Evolutionary conservation across 2,797 vertebrate species (phyloP), one percentile per base, ranked within the genome.

Genomic region (Anisognathus igniventris): DNA sequence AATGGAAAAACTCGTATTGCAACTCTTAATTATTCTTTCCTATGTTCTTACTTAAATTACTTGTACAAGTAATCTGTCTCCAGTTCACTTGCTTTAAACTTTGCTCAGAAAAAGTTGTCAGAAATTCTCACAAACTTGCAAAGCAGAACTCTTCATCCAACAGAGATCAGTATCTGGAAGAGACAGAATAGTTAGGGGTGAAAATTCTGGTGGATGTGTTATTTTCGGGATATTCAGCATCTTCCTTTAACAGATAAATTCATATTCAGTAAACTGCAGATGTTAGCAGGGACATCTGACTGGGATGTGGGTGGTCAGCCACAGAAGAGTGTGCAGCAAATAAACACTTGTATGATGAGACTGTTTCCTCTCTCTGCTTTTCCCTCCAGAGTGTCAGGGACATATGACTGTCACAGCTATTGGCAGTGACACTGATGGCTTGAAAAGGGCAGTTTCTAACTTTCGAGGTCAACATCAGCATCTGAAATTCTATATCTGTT

Each of bases 381-480:
- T 65, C 9, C 6, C 7, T n/a, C 3, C 23, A 16, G 57, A 45
- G 18, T 37, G 7, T 4, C 47, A 48, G 40, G 53, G 57, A 71
- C 10, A 35, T 6, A 7, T 28, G 48, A 40, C 61, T 28, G 27
- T 72, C 4, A 4, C 37, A 54, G 35, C 27, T 70, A 39, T 25
- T 2, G 2, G 22, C 65, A 44, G 50, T 4, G 19, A 53, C 57
- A 39, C 22, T 75, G 53, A 54, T 54, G 42, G 16, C 22, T 73
- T 81, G 62, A 62, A 31, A 85, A 81, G 14, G 54, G 15, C 54
- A 71, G 31, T 21, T 44, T 90, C 39, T 90, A 37, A 72, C 44
- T 86, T 77, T 48, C 66, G 58, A 86, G 90, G 82, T 86, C 76
- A 77, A 54, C 3, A 48, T 23, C 73, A 86, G 40, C 33, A 27